A percentile compares a stretch with the other conserved stretches of the same genome.
Conservation (phyloP, 2,113 vertebrate genomes). For the Heliornis fulica region DNA sequence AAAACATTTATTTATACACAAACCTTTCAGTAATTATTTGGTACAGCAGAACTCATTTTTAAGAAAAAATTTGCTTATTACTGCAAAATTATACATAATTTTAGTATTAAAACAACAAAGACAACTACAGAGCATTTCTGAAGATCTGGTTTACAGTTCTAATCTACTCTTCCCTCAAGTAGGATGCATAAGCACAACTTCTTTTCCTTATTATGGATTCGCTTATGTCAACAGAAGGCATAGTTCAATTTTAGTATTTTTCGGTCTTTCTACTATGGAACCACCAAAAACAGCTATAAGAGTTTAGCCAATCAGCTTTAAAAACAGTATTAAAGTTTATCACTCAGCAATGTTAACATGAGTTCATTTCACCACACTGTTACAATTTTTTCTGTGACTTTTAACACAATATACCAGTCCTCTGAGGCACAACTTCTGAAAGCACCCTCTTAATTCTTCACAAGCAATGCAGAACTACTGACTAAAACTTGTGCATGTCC, state of each 20-base stretch:
- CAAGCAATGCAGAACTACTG: neutral
- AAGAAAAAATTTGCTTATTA: neutral
- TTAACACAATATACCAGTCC: neutral
- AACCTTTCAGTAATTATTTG: neutral
- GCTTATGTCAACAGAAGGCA: neutral
- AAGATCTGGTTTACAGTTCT: neutral
- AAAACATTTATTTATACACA: neutral
- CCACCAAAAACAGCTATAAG: neutral
- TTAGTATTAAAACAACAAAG: neutral
- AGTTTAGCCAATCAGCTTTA: neutral
- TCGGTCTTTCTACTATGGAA: neutral
- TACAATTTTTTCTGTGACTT: neutral
- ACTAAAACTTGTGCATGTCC: neutral
- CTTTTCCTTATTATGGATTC: neutral
- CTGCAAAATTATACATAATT: neutral
- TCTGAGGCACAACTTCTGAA: neutral
- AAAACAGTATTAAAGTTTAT: neutral
- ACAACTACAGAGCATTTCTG: accelerated
- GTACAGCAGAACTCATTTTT: neutral
- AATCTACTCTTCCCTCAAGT: neutral
- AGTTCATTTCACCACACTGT: neutral
- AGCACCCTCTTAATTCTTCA: neutral
- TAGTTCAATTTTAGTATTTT: neutral
- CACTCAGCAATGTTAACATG: neutral
- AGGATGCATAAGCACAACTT: neutral